A percentile compares a stretch with the other conserved stretches of the same genome.
Evolutionary conservation across 2,888 invertebrate genomes (phyloP).

Genomic region (Pammene aurita): DNA sequence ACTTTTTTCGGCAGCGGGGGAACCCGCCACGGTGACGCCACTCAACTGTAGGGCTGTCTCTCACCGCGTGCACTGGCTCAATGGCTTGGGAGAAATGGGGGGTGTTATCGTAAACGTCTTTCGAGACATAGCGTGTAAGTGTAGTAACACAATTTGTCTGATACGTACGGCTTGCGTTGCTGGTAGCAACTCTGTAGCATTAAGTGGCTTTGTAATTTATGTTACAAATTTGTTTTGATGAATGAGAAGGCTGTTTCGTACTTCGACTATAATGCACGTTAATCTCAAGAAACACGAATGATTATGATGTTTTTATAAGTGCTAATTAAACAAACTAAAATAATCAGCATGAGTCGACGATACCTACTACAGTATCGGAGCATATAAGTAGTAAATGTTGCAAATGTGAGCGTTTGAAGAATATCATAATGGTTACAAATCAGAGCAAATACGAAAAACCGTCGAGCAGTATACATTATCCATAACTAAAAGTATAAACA

Average conservation of each 20-base stretch:
- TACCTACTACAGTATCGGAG: no score
- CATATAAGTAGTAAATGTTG: no score
- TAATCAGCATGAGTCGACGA: no score
- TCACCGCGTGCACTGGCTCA: constrained; percentile 25
- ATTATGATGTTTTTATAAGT: no score
- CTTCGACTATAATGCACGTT: no score
- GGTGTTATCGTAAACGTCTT: constrained; percentile 24
- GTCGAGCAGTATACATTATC: constrained; percentile 7
- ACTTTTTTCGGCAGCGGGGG: constrained; percentile 79
- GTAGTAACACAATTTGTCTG: constrained; percentile 21
- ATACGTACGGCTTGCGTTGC: not conserved
- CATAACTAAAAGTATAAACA: constrained; percentile 15
- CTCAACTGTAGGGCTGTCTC: constrained; percentile 42
- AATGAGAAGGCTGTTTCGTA: not conserved
- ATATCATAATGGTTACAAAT: not conserved
- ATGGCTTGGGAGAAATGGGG: constrained; percentile 25
- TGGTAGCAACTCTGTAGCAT: not conserved
- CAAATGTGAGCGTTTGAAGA: not conserved
- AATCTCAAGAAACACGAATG: no score
- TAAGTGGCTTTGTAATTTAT: not conserved
- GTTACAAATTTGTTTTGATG: not conserved
- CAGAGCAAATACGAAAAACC: not conserved
- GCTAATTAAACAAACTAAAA: no score
- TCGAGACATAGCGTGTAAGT: constrained; percentile 12
- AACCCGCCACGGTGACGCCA: constrained; percentile 76